Evolutionary conservation across 2,888 invertebrate genomes (phyloP), one percentile per base, ranked within the genome.

Genomic region (Schizaphis graminum): DNA sequence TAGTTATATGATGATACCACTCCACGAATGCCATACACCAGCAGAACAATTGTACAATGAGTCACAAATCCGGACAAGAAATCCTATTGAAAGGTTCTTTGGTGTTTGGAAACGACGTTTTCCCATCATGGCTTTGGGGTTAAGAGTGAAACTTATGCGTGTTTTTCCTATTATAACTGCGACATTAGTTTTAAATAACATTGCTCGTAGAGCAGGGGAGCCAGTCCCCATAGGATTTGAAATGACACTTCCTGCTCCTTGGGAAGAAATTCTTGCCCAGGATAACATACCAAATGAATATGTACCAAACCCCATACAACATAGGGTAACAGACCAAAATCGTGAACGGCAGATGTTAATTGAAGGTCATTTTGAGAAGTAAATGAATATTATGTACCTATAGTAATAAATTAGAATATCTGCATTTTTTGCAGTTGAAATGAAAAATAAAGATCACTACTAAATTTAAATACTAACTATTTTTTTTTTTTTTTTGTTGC

Each of bases 31-130:
- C 24, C 91, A 77, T 77, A 91, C 67, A 35, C 47, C 67, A 24
- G 91, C 49, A 8, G 91, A 91, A 91, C 13, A 91, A 16, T 91
- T 91, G n/a, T 91, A 91, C 21, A 90, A 90, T 67, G 90, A 90
- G 47, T 90, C 90, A 11, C 57, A 61, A 28, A 91, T 91, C n/a
- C 11, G 91, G 35, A 91, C 91, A n/a, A 67, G 91, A 35, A 91
- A 91, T 91, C 7, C 21, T 21, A 49, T 91, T 2, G 91, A 91
- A 91, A 91, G 91, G 28, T 91, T 67, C 8, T 91, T 67, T 77
- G 91, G 91, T n/a, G 77, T 91, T 77, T 77, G 67, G 67, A 91
- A 91, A 84, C 1, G 77, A 84, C 67, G 91, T 49, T 91, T 91
- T 91, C 88, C 88, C 4, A 16, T 88, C 16, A 88, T 88, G 88